Evolutionary conservation across 2,113 vertebrate species (phyloP), one percentile per base, ranked within the genome.

Genomic region (Chascanopsetta lugubris): DNA sequence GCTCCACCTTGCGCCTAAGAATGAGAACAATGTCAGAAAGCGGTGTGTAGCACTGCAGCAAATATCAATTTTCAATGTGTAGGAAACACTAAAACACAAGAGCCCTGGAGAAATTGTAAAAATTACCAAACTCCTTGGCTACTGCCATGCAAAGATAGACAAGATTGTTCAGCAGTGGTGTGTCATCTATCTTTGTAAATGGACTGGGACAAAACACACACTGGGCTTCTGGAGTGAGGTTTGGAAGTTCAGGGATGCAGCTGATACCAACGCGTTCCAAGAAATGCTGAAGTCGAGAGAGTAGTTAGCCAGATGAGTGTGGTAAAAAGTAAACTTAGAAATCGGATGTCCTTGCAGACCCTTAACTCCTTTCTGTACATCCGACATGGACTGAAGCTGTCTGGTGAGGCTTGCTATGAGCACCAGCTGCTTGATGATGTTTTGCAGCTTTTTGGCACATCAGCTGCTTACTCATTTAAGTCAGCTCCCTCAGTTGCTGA

Each of bases 291-390:
- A n/a, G n/a, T n/a, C n/a, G n/a, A n/a, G n/a, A n/a, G n/a, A n/a
- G n/a, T n/a, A n/a, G n/a, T n/a, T n/a, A n/a, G 60, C 20, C 54
- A 69, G 42, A 79, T 78, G 38, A 34, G 32, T 58, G 53, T 65
- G 59, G 60, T 36, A 48, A 64, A 59, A 64, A 63, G 32, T 8
- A 21, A 46, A 71, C 48, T 32, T 6, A 51, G 69, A 69, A 69
- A 73, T 45, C 1, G 3, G 5, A 69, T 45, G 59, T 69, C 75
- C 25, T 17, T 63, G 46, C 75, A 68, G 21, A 72, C 27, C 18
- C 45, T 72, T 9, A 58, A 58, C 36, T 56, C 67, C 49, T 45
- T 55, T 49, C 10, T 56, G 21, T 66, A 66, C 0, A 6, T 48
- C 21, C 0, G 18, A 49, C n/a, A n/a, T n/a, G n/a, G n/a, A n/a